These are phyloP conservation scores for Netta rufina DNA, from an alignment of 2,797 vertebrate genomes.

Conservation along the genomic window DNA sequence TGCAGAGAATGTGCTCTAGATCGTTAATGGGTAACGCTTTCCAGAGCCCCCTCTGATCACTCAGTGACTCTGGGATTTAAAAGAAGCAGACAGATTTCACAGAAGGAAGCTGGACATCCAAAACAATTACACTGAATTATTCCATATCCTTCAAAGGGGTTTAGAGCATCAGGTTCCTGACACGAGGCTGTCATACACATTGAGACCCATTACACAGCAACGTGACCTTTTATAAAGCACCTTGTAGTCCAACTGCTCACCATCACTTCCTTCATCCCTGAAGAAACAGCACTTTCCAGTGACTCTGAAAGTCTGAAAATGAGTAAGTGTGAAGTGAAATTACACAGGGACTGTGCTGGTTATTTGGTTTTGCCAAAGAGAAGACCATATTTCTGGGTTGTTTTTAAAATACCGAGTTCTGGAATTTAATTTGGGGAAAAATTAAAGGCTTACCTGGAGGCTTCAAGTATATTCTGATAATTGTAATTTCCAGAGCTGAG, in stretches of 20 bases:
- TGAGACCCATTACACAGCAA: not conserved
- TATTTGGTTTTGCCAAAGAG: constrained; percentile 57
- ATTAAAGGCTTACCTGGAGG: not conserved
- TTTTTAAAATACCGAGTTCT: constrained; percentile 65
- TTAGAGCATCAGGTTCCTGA: not conserved
- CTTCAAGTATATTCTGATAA: not conserved
- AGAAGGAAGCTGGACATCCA: not conserved
- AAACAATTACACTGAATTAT: constrained; percentile 31
- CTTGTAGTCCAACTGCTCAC: not conserved
- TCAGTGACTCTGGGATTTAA: constrained; percentile 41
- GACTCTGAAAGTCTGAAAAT: constrained; percentile 10
- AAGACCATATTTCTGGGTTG: constrained; percentile 50
- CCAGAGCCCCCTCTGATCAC: constrained; percentile 64
- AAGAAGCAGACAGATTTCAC: constrained; percentile 33
- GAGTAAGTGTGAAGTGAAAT: constrained; percentile 61
- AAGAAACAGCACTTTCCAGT: not conserved
- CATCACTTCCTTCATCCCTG: not conserved
- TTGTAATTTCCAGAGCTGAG: constrained; percentile 31
- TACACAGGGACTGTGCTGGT: not conserved
- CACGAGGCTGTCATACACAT: not conserved
- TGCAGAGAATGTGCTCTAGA: constrained; percentile 61
- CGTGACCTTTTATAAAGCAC: not conserved
- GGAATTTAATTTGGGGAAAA: constrained; percentile 35
- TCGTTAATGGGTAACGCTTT: constrained; percentile 54
- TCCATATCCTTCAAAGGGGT: constrained; percentile 17